A percentile compares a stretch with the other conserved stretches of the same genome.
Conservation (phyloP, 1,140 invertebrate genomes). For the Rhopalosiphum padi region DNA sequence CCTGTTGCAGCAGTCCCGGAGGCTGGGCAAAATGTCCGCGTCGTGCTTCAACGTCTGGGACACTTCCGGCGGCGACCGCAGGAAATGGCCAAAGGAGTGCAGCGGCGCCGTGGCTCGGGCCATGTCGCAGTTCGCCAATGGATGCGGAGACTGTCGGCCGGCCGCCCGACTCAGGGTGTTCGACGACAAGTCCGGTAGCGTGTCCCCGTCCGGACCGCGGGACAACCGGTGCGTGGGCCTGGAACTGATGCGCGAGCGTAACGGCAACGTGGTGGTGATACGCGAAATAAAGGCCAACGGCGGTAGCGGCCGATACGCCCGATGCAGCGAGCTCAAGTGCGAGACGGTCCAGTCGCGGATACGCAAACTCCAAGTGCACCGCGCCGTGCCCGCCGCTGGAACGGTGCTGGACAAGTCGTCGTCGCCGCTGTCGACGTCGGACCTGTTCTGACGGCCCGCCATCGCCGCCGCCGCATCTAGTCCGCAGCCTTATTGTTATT, state of each 20-base stretch:
- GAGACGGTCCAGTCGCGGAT: constrained; percentile 68
- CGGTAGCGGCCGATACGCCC: constrained; percentile 66
- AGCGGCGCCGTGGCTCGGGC: constrained; percentile 66
- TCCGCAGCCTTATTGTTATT: constrained; percentile 27
- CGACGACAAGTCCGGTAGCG: not conserved
- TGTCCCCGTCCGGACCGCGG: not conserved
- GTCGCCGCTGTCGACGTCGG: constrained; percentile 34
- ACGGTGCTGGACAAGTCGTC: constrained; percentile 8
- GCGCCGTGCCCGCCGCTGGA: constrained; percentile 32
- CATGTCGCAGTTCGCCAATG: constrained; percentile 65
- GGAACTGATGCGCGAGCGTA: constrained; percentile 61
- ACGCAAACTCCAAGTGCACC: constrained; percentile 66
- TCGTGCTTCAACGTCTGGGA: constrained; percentile 62
- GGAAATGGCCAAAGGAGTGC: constrained; percentile 66
- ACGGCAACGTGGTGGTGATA: constrained; percentile 67
- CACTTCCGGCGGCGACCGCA: constrained; percentile 61
- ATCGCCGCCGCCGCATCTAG: not conserved
- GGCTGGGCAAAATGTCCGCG: constrained; percentile 58
- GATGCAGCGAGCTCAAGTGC: constrained; percentile 68
- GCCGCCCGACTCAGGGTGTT: constrained; percentile 63
- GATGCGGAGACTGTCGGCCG: constrained; percentile 60
- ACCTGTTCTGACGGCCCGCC: constrained; percentile 24
- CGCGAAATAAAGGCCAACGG: constrained; percentile 66
- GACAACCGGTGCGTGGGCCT: constrained; percentile 59
- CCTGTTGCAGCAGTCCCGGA: not conserved